Conservation (phyloP, 2,888 invertebrate species). For the Himalopsyche tibetana region DNA sequence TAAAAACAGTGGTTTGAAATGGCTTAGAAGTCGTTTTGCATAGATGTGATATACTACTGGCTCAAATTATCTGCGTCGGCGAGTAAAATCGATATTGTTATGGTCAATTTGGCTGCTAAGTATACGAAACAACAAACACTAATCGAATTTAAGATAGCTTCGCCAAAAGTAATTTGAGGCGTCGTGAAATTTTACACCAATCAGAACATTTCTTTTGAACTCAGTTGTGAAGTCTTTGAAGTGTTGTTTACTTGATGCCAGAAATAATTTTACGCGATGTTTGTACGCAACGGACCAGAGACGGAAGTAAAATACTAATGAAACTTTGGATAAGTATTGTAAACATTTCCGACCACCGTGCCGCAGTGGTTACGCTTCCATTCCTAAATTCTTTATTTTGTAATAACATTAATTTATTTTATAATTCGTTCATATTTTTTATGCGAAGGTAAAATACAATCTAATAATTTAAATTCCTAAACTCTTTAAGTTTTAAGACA, state of each 20-base stretch:
- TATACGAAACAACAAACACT: background rate
- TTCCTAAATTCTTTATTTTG: no score
- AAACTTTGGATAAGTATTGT: no score
- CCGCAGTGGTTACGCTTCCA: no score
- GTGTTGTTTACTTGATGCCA: background rate
- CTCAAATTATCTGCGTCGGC: background rate
- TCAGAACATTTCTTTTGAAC: background rate
- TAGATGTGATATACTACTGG: background rate
- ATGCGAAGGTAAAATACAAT: no score
- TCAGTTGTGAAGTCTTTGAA: background rate
- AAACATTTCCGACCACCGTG: no score
- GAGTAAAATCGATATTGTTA: background rate
- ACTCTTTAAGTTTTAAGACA: no score
- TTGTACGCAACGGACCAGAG: no score
- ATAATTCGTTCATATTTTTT: no score
- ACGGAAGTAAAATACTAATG: no score
- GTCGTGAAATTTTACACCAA: constrained; percentile 19
- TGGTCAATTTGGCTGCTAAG: background rate
- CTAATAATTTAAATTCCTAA: no score
- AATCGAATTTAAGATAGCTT: background rate
- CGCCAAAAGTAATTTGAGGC: constrained; percentile 1
- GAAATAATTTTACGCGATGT: background rate
- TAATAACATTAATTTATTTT: no score
- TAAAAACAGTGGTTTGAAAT: background rate
- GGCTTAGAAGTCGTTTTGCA: background rate